Base-by-base conservation (phyloP, 2,888 invertebrate genomes). In the Diloba caeruleocephala region DNA sequence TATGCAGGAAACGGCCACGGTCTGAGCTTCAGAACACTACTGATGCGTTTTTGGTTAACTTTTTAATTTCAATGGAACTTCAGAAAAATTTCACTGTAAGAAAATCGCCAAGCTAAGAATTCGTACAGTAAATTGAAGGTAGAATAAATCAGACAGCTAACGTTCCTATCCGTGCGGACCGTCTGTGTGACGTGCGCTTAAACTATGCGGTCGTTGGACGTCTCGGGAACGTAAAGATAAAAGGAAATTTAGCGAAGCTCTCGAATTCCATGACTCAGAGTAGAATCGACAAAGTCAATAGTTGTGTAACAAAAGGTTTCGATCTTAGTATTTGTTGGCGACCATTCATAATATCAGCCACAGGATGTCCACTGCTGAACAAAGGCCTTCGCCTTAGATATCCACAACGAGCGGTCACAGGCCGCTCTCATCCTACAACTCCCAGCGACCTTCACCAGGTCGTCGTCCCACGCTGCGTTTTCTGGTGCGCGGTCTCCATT, bases 31-130 rank as follows among this genome's bases (percentile, higher is more conserved):
- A n/a, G 23, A 21, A 13, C 19, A 26, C 8, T 39, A 6, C 38
- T 21, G n/a, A 37, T 52, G 13, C n/a, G 4, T 38, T 52, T 43
- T 41, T 17, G 28, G 9, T 58, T 38, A n/a, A n/a, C n/a, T n/a
- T n/a, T n/a, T n/a, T n/a, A n/a, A n/a, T n/a, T n/a, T n/a, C n/a
- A n/a, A n/a, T n/a, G n/a, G n/a, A n/a, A n/a, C 7, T 6, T 28
- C 13, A 38, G 7, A 38, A 15, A 12, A n/a, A 49, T 41, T 54
- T 56, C 9, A n/a, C 26, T 49, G 7, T 36, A 21, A 10, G n/a
- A 23, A 28, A 21, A 37, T 17, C 48, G 29, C 3, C 15, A 21
- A 21, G 14, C 25, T 3, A 31, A 15, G 5, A n/a, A 7, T 0
- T 21, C n/a, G 6, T 8, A 32, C 28, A 32, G 2, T 23, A 60